A percentile compares a stretch with the other conserved stretches of the same genome.
Conservation (phyloP, 2,888 invertebrate genomes). For the Tachina grossa region DNA sequence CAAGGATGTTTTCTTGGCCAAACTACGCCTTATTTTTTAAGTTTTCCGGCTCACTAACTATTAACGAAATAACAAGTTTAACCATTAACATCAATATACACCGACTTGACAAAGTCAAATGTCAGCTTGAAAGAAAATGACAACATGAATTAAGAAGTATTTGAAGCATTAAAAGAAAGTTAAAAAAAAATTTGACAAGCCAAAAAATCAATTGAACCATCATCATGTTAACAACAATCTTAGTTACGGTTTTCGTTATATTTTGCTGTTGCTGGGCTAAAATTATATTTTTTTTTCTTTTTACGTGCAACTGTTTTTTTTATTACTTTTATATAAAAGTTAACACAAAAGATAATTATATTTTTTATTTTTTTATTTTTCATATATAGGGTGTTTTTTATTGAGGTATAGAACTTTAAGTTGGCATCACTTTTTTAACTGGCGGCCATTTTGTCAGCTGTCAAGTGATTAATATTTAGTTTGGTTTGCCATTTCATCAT, state of each 20-base stretch:
- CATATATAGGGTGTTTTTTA: too few species aligned
- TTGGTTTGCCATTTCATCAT: too few species aligned
- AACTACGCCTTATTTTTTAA: constrained; percentile 66
- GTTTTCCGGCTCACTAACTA: constrained; percentile 67
- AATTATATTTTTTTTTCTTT: background rate
- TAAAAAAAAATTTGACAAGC: constrained; percentile 54
- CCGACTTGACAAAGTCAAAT: background rate
- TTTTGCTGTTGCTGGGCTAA: constrained; percentile 11
- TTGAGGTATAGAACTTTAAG: too few species aligned
- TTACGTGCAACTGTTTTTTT: background rate
- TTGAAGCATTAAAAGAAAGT: background rate
- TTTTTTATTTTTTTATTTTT: too few species aligned
- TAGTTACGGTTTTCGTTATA: constrained; percentile 40
- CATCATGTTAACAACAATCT: constrained; percentile 63
- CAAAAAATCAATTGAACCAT: constrained; percentile 68
- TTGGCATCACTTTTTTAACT: too few species aligned
- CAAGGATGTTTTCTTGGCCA: constrained; percentile 47
- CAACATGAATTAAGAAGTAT: background rate
- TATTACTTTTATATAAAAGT: constrained; percentile 1
- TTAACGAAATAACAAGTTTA: constrained; percentile 37
- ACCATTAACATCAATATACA: constrained; percentile 41
- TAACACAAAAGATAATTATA: constrained; percentile 51
- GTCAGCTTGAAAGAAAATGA: constrained; percentile 12
- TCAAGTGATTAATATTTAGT: too few species aligned
- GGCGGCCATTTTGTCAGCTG: too few species aligned